phyloP scores from a whole-genome alignment of 2,797 vertebrate species.

The Anas bahamensis region DNA sequence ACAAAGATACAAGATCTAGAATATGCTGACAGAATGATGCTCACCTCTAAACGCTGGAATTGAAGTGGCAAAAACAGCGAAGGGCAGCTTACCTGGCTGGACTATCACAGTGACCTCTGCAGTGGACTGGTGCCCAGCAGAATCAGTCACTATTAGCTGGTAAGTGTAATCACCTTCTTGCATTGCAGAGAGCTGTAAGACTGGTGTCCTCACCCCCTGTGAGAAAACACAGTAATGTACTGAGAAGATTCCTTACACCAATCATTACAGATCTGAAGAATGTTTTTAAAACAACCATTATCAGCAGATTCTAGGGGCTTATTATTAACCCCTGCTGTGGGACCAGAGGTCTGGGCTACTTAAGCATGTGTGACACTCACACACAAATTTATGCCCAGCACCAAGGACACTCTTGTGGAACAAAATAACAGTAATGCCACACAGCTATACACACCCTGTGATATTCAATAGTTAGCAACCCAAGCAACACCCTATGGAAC shows the following conservation, averaged over 20 bases:
- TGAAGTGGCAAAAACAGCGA: neutral
- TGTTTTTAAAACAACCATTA: neutral
- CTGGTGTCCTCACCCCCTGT: constrained; percentile 92
- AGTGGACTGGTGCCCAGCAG: constrained; percentile 91
- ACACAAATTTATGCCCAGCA: neutral
- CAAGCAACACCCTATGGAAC: neutral
- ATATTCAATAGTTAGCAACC: neutral
- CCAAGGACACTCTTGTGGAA: neutral
- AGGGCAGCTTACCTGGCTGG: constrained; percentile 88
- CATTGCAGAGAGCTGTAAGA: constrained; percentile 94
- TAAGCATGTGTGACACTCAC: neutral
- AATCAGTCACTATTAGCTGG: constrained; percentile 95
- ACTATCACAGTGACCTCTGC: constrained; percentile 96
- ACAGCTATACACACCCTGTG: neutral
- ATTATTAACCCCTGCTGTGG: neutral
- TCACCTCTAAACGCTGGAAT: neutral
- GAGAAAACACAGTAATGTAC: neutral
- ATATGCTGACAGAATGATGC: neutral
- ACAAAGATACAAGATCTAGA: neutral
- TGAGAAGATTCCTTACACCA: neutral
- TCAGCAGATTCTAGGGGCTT: neutral
- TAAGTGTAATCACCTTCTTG: constrained; percentile 98
- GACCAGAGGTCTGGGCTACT: neutral
- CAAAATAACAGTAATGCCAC: neutral
- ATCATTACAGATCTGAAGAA: neutral